Evolutionary conservation across 2,113 vertebrate genomes (phyloP), one percentile per base, ranked within the genome.

Genomic region (Machaerirhynchus nigripectus): DNA sequence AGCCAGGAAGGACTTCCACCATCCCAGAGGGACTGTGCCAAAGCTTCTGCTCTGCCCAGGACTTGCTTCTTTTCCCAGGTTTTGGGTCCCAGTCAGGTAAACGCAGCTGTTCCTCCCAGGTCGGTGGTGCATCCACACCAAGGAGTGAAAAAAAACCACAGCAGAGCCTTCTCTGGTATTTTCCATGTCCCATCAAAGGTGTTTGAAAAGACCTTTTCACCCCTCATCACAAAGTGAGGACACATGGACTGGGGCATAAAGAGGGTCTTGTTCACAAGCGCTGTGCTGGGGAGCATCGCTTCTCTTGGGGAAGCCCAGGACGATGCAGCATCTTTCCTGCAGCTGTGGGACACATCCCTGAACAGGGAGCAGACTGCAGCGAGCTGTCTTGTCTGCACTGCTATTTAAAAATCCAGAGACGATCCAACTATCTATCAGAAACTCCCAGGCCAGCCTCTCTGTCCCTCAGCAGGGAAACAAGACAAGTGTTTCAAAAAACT

Each of bases 161-260:
- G 50, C 0, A 0, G 35, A 79, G 42, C 33, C 19, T 59, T 59
- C 50, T 65, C 67, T 0, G 0, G 16, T 55, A 24, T 55, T 67
- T 40, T 57, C 40, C 39, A 65, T 46, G n/a, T 50, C 16, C 50
- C 24, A 27, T 61, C 65, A 60, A 55, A 55, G 63, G 37, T 33
- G 27, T 57, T 87, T 47, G 31, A 33, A 73, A 1, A 83, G 93
- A 90, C 67, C 75, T 95, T 87, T 91, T 67, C 91, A 87, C 82
- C 82, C 61, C 81, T 15, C 4, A 0, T 6, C 6, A 3, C 77
- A 55, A 56, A 90, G 50, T 6, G 55, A 91, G 93, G 78, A 89
- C 87, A 87, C 50, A 0, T 39, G 93, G 78, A 53, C 40, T 1
- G 0, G 3, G 40, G 39, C 67, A 90, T 77, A 82, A 90, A 73